A percentile compares a stretch with the other conserved stretches of the same genome.
These are phyloP conservation scores for Eublepharis macularius DNA, from an alignment of 2,113 vertebrate genomes.

Conservation along the genomic window DNA sequence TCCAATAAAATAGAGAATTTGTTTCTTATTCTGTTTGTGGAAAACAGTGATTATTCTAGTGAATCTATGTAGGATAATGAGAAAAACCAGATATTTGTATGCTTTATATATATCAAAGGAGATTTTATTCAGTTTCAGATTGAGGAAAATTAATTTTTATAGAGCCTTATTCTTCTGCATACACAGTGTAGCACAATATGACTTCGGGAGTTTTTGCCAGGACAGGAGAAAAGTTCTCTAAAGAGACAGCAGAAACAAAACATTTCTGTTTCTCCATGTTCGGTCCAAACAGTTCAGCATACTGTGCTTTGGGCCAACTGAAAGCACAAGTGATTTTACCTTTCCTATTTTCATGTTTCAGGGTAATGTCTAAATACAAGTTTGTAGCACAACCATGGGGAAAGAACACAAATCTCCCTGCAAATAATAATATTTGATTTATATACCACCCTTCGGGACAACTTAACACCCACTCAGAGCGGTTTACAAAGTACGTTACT, in stretches of 20 bases:
- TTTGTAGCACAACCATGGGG: background rate
- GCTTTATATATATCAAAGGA: background rate
- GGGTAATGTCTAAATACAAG: background rate
- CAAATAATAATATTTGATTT: too few relatives aligned
- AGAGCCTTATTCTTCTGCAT: background rate
- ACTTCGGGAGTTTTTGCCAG: background rate
- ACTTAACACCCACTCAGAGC: too few relatives aligned
- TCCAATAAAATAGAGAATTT: constrained; percentile 28
- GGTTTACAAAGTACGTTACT: too few relatives aligned
- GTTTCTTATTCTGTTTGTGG: background rate
- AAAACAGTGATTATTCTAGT: constrained; percentile 35
- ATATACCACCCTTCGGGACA: too few relatives aligned
- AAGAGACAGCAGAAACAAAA: background rate
- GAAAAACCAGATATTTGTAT: constrained; percentile 21
- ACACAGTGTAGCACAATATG: background rate
- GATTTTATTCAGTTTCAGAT: background rate
- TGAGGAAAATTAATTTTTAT: background rate
- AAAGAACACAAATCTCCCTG: background rate
- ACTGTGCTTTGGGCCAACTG: background rate
- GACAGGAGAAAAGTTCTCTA: background rate
- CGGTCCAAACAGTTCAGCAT: background rate
- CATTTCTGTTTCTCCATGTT: background rate
- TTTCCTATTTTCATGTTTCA: background rate
- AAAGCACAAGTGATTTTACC: background rate
- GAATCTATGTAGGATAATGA: constrained; percentile 38